Evolutionary conservation across 2,113 vertebrate genomes (phyloP).

Genomic region (cattle (Bos taurus)): DNA sequence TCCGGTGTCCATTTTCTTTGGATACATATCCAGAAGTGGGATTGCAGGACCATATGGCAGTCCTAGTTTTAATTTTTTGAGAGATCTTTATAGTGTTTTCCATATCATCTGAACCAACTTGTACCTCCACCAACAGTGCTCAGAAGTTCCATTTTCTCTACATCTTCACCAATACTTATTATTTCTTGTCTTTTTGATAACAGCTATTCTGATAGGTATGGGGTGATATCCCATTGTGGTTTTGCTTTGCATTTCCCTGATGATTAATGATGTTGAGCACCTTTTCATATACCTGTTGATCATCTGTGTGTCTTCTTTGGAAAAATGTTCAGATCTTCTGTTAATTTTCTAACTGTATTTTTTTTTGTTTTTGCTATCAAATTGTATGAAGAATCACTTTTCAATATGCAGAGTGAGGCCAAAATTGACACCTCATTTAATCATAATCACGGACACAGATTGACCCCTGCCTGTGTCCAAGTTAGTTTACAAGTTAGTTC

Average conservation of each 20-base stretch:
- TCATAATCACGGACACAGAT: not conserved
- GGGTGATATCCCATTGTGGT: not conserved
- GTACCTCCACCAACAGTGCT: too few relatives aligned
- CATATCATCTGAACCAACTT: not conserved
- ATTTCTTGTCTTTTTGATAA: not conserved
- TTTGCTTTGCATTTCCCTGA: not conserved
- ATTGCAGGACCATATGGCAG: not conserved
- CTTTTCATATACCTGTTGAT: not conserved
- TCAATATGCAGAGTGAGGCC: slow-evolving; percentile 27
- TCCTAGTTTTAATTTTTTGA: not conserved
- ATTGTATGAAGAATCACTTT: slow-evolving; percentile 6
- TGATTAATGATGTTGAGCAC: not conserved
- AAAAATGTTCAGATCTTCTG: not conserved
- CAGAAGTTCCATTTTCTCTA: not conserved
- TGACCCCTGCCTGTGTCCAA: not conserved
- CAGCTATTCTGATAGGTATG: not conserved
- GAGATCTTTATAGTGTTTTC: not conserved
- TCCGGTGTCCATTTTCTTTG: not conserved
- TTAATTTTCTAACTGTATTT: not conserved
- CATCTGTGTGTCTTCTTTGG: not conserved
- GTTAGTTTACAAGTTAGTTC: slow-evolving; percentile 57
- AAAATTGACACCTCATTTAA: slow-evolving; percentile 59
- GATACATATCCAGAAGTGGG: not conserved
- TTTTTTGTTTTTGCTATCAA: not conserved
- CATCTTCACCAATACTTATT: not conserved